Evolutionary conservation across 2,888 invertebrate species (phyloP).

Genomic region (Ethmia dodecea): DNA sequence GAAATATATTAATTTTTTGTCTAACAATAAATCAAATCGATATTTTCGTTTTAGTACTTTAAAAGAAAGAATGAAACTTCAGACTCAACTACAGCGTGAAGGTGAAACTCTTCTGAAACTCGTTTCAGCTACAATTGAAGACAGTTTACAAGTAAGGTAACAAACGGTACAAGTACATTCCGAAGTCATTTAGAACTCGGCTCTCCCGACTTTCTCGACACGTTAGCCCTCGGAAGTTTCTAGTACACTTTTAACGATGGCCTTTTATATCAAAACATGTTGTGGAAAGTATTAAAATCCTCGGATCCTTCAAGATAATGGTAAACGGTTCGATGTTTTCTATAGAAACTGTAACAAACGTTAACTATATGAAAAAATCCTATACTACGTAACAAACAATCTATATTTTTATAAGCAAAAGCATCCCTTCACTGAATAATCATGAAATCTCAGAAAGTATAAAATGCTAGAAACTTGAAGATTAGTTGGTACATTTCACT

Average conservation of each 20-base stretch:
- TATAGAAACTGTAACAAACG: too few relatives aligned
- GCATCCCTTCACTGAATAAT: too few relatives aligned
- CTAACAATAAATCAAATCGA: too few relatives aligned
- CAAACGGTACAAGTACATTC: constrained; percentile 34
- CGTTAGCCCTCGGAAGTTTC: constrained; percentile 5
- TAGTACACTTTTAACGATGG: constrained; percentile 9
- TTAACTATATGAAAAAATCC: too few relatives aligned
- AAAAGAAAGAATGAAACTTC: background rate
- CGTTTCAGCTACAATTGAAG: constrained; percentile 31
- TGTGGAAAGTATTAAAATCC: background rate
- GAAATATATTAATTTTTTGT: too few relatives aligned
- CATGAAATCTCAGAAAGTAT: too few relatives aligned
- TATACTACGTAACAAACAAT: too few relatives aligned
- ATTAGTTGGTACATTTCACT: too few relatives aligned
- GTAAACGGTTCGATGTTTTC: too few relatives aligned
- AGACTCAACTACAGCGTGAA: constrained; percentile 6
- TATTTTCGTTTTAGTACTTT: background rate
- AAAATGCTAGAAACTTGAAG: too few relatives aligned
- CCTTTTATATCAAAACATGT: constrained; percentile 6
- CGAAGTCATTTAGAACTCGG: constrained; percentile 39
- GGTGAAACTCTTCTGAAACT: constrained; percentile 28
- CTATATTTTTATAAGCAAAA: too few relatives aligned
- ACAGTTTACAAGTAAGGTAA: constrained; percentile 32
- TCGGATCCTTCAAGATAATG: background rate
- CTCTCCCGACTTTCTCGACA: constrained; percentile 21